Conservation (phyloP, 2,113 vertebrate species). For the Oostethus manadensis region DNA sequence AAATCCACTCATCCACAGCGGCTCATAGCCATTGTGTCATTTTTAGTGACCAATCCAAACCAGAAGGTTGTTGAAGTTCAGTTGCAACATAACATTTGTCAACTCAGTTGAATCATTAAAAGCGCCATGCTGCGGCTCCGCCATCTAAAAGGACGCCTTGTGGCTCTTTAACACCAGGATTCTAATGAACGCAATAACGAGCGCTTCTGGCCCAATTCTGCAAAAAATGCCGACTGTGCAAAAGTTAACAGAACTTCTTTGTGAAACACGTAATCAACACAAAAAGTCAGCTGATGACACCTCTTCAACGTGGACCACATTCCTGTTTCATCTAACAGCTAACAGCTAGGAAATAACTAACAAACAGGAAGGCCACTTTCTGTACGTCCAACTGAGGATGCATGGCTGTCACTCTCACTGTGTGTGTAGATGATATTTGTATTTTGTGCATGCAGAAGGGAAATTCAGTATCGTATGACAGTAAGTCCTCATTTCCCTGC, state of each 20-base stretch:
- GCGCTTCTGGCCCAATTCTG: background rate
- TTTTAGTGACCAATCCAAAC: too few species aligned
- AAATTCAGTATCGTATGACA: background rate
- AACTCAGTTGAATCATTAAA: too few species aligned
- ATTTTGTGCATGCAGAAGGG: background rate
- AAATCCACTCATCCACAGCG: too few species aligned
- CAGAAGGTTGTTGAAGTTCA: too few species aligned
- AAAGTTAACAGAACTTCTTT: too few species aligned
- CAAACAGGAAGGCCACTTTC: background rate
- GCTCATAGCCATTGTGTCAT: too few species aligned
- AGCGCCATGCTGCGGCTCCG: too few species aligned
- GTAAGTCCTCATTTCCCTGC: background rate
- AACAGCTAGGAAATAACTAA: background rate
- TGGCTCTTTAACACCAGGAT: constrained; percentile 1
- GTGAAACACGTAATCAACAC: too few species aligned
- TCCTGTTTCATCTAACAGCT: background rate
- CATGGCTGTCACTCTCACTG: background rate
- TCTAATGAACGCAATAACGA: constrained; percentile 1
- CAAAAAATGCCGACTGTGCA: background rate
- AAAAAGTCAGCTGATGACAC: background rate
- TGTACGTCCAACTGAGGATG: background rate
- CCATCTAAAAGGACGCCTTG: background rate
- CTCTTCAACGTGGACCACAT: too few species aligned
- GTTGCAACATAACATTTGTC: too few species aligned
- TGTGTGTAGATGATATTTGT: background rate